Evolutionary conservation across 2,797 vertebrate species (phyloP).

Genomic region (Podargus strigoides): DNA sequence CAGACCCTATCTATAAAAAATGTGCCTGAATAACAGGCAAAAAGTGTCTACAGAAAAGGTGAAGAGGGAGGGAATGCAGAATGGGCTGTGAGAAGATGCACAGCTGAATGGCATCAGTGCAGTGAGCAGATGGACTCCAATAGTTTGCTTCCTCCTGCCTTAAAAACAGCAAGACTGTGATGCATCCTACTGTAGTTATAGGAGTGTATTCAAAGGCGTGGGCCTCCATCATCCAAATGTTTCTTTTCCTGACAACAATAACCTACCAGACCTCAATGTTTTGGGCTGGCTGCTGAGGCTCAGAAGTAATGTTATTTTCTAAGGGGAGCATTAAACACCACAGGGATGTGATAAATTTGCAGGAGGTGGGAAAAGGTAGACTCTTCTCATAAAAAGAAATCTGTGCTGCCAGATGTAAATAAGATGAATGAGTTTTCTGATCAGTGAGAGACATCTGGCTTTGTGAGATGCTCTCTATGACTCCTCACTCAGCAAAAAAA

Average conservation of each 20-base stretch:
- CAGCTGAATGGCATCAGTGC: fast-evolving
- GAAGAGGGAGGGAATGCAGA: neutral
- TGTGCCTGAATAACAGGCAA: neutral
- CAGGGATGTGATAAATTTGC: neutral
- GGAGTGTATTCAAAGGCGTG: neutral
- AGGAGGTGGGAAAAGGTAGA: neutral
- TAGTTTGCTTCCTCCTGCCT: neutral
- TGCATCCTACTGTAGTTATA: neutral
- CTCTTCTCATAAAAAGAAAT: neutral
- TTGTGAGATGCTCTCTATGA: neutral
- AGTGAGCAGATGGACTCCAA: neutral
- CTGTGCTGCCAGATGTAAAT: neutral
- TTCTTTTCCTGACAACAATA: neutral
- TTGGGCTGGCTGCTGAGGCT: neutral
- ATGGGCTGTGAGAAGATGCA: fast-evolving
- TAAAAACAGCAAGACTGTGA: neutral
- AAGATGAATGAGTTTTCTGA: neutral
- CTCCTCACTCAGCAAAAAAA: neutral
- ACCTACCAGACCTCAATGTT: neutral
- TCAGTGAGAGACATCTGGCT: neutral
- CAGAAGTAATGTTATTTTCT: neutral
- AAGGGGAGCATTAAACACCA: neutral
- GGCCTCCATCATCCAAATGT: neutral
- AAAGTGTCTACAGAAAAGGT: neutral
- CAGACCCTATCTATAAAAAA: neutral